phyloP scores from a whole-genome alignment of 2,888 invertebrate species.

The Drosophila melanosoma region DNA sequence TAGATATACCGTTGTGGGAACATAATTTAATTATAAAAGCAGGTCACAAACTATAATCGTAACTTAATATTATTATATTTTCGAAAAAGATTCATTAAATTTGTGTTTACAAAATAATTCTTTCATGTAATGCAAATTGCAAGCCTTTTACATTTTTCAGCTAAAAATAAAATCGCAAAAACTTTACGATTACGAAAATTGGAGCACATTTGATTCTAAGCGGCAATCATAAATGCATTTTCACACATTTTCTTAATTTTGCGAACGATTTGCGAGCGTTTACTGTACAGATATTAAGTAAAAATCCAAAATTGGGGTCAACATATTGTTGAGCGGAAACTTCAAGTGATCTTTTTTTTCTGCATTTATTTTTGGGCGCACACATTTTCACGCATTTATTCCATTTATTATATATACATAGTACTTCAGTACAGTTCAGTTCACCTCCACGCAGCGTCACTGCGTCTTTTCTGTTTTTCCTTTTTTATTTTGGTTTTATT shows the following conservation, averaged over 20 bases:
- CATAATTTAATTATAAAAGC: neutral
- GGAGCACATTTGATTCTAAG: neutral
- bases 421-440: conserved; percentile 39
- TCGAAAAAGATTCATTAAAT: neutral
- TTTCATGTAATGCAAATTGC: neutral
- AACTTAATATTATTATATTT: neutral
- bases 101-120: neutral
- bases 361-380: conserved; percentile 60
- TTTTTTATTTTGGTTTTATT: conserved; percentile 60
- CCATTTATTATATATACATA: conserved; percentile 67
- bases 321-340: conserved; percentile 58
- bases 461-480: neutral
- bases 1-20: neutral
- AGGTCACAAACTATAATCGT: too few relatives aligned
- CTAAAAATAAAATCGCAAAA: neutral
- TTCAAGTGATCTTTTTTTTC: conserved; percentile 63
- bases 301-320: conserved; percentile 69
- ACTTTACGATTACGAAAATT: neutral
- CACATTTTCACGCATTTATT: conserved; percentile 77
- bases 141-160: neutral
- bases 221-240: neutral
- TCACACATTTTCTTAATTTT: neutral
- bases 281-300: conserved; percentile 22
- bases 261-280: neutral
- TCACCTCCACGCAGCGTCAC: conserved; percentile 39